These are phyloP conservation scores for Belgica antarctica DNA, from an alignment of 2,888 invertebrate genomes.

Conservation along the genomic window DNA sequence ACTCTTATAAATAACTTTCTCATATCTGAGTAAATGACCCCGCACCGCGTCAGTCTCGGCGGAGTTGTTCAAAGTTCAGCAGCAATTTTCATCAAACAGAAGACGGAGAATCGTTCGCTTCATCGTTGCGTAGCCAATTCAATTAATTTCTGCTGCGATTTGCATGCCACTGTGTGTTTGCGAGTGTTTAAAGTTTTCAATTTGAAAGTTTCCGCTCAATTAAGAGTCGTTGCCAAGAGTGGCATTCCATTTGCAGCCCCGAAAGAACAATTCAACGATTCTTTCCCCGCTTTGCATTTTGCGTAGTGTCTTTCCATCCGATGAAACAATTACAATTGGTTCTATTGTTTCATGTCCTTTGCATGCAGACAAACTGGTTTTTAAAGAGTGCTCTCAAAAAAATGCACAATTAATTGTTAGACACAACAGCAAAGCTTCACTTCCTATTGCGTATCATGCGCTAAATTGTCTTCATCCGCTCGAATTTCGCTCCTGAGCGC, in stretches of 20 bases:
- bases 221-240: background rate
- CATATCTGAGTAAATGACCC: slow-evolving; percentile 17
- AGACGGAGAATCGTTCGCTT: background rate
- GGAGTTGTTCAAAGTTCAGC: background rate
- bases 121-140: slow-evolving; percentile 24
- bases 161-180: slow-evolving; percentile 23
- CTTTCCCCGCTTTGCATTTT: background rate
- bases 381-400: background rate
- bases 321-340: slow-evolving; percentile 33
- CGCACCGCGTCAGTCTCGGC: background rate
- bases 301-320: background rate
- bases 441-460: background rate
- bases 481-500: background rate
- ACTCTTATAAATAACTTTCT: slow-evolving; percentile 15
- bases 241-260: background rate
- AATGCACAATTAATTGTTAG: slow-evolving; percentile 1
- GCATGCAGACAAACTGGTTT: background rate
- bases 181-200: background rate
- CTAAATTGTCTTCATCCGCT: slow-evolving; percentile 2
- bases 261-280: background rate
- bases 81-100: slow-evolving; percentile 19
- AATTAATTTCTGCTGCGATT: slow-evolving; percentile 24
- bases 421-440: background rate
- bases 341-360: slow-evolving; percentile 23
- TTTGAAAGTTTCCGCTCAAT: slow-evolving; percentile 30